A percentile compares a stretch with the other conserved stretches of the same genome.
phyloP scores from a whole-genome alignment of 2,888 invertebrate genomes.

The Proisotoma minuta region DNA sequence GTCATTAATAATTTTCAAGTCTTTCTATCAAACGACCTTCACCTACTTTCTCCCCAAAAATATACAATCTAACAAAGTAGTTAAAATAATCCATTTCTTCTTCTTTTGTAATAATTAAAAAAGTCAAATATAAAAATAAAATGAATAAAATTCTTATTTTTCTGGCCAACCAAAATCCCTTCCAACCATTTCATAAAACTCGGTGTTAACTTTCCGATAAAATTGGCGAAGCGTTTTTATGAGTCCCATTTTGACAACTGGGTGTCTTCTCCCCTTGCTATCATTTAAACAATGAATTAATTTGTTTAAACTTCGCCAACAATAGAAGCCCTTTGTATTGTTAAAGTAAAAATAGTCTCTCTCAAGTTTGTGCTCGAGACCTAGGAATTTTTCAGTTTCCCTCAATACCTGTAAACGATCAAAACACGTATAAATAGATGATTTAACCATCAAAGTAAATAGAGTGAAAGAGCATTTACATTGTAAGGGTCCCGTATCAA shows the following conservation, averaged over 20 bases:
- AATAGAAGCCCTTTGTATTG: conserved; percentile 93
- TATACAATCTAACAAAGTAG: too few relatives aligned
- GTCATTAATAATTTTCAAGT: too few relatives aligned
- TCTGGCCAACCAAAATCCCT: conserved; percentile 92
- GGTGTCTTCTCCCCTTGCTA: conserved; percentile 67
- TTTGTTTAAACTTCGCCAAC: conserved; percentile 53
- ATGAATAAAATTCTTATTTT: too few relatives aligned
- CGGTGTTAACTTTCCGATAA: conserved; percentile 85
- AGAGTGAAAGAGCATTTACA: too few relatives aligned
- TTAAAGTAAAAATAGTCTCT: conserved; percentile 93
- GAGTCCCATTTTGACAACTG: conserved; percentile 73
- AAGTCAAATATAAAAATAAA: too few relatives aligned
- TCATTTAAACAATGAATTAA: conserved; percentile 68
- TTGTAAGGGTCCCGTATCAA: conserved; percentile 47
- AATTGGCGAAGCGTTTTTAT: conserved; percentile 75
- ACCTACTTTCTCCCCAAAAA: too few relatives aligned
- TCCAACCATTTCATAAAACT: conserved; percentile 87
- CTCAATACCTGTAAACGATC: conserved; percentile 75
- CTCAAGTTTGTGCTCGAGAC: conserved; percentile 65
- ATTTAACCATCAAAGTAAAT: too few relatives aligned
- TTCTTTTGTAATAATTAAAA: too few relatives aligned
- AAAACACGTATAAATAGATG: conserved; percentile 28
- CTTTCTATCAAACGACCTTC: too few relatives aligned
- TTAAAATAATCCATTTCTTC: too few relatives aligned
- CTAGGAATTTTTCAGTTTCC: conserved; percentile 81